phyloP scores from a whole-genome alignment of 2,797 vertebrate genomes.

The Tragelaphus eurycerus region DNA sequence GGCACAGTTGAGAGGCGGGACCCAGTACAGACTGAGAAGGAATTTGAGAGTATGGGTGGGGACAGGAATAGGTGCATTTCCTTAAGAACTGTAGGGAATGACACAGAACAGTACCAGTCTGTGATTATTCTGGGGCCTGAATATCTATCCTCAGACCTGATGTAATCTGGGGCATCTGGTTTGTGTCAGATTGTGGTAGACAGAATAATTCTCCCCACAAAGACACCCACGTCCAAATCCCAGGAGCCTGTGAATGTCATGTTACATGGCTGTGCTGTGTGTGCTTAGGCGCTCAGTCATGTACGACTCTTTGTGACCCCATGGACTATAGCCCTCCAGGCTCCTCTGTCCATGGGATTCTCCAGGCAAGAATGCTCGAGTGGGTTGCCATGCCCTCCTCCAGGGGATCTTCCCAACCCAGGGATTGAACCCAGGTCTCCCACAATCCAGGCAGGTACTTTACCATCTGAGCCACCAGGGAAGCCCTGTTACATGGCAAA shows the following conservation, averaged over 20 bases:
- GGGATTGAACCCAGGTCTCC: not conserved
- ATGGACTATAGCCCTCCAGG: not conserved
- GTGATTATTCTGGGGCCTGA: not conserved
- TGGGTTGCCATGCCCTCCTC: not conserved
- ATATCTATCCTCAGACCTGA: not conserved
- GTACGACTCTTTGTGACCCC: not conserved
- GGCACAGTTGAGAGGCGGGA: no score
- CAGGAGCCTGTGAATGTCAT: not conserved
- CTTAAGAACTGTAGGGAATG: not conserved
- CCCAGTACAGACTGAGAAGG: not conserved
- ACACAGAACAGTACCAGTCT: not conserved
- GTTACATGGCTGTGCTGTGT: not conserved
- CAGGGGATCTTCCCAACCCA: not conserved
- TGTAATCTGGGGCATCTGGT: not conserved
- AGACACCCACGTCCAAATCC: not conserved
- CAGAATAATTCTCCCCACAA: not conserved
- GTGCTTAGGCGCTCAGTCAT: rapidly evolving
- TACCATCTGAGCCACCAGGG: rapidly evolving
- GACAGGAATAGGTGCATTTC: not conserved
- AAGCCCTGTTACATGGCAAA: not conserved
- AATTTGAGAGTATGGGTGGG: not conserved
- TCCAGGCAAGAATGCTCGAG: not conserved
- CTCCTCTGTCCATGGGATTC: not conserved
- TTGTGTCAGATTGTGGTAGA: not conserved
- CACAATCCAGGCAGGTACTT: not conserved